Evolutionary conservation across 2,797 vertebrate species (phyloP), one percentile per base, ranked within the genome.

Genomic region (Coracias cyanogaster): DNA sequence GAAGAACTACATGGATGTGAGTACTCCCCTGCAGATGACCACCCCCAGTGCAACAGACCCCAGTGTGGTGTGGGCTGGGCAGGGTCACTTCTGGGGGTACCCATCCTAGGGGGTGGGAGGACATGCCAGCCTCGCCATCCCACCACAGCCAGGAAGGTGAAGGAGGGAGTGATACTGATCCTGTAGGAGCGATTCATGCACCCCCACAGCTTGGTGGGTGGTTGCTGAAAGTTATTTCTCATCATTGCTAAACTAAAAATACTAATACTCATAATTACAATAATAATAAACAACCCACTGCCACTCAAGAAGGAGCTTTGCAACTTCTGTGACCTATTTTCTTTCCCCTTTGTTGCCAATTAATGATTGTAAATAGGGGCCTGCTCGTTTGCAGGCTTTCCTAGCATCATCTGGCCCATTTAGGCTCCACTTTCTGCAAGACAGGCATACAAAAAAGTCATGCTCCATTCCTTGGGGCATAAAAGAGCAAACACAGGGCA

Each of bases 1-100:
- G 86, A 99, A 98, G 96, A 99, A 99, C 98, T 99, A 99, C 97
- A 98, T 99, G 90, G 99, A 99, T 70, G 99, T 99, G 96, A 99
- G 99, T 98, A 76, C 13, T 17, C 3, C 5, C 5, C 21, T 15
- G 3, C 2, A 37, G 24, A 10, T 3, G 8, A 10, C 17, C 18
- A 14, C 8, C 2, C 12, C 1, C 3, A 1, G 28, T n/a, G 39
- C 31, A 46, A 39, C 0, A 0, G 43, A 66, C 33, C n/a, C 41
- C 10, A 33, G 18, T 2, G 5, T 1, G 4, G 1, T 58, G 54
- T 6, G 9, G 6, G 28, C 8, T 5, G 6, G 22, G 39, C 6
- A 2, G 43, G 15, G 12, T 80, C 14, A 2, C 16, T 64, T 89
- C 15, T 48, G 11, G n/a, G 58, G 31, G 10, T 67, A 24, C 31